phyloP scores from a whole-genome alignment of 1,140 invertebrate species.

The Camponotus vicinus region DNA sequence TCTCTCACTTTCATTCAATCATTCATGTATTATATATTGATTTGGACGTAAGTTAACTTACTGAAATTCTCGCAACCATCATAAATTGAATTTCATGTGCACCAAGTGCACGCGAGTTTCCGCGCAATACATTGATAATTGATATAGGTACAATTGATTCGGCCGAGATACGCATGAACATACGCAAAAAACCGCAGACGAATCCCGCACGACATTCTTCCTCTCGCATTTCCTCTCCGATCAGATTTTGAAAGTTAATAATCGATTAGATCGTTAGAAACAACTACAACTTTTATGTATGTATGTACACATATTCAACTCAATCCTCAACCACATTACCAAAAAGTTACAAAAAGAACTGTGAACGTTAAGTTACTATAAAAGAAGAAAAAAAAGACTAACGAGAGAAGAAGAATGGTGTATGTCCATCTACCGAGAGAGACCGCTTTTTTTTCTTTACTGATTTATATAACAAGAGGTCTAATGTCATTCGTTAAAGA shows the following conservation, averaged over 20 bases:
- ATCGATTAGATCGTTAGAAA: slow-evolving; percentile 78
- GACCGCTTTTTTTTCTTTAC: slow-evolving; percentile 26
- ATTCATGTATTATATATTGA: slow-evolving; percentile 6
- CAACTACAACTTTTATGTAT: slow-evolving; percentile 76
- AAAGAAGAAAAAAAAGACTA: slow-evolving; percentile 54
- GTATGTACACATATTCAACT: slow-evolving; percentile 74
- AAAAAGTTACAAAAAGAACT: slow-evolving; percentile 79
- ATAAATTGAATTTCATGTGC: slow-evolving; percentile 13
- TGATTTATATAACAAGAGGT: slow-evolving; percentile 32
- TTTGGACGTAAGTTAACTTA: slow-evolving; percentile 3
- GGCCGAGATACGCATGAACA: slow-evolving; percentile 3
- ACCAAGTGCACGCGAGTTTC: slow-evolving; percentile 8
- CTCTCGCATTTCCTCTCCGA: slow-evolving; percentile 45
- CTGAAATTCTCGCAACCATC: slow-evolving; percentile 22
- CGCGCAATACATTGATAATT: not conserved
- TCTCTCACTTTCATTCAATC: not conserved
- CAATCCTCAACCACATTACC: slow-evolving; percentile 80
- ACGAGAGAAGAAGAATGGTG: slow-evolving; percentile 5
- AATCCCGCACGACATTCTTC: slow-evolving; percentile 16
- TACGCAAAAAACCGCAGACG: slow-evolving; percentile 33
- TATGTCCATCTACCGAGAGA: slow-evolving; percentile 72
- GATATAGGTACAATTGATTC: not conserved
- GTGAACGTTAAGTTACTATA: slow-evolving; percentile 73
- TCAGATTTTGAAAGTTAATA: slow-evolving; percentile 69
- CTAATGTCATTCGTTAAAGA: slow-evolving; percentile 39